Percentiles rank a stretch among this genome's conserved stretches.
Conservation (phyloP, 2,113 vertebrate species). For the Cromileptes altivelis region DNA sequence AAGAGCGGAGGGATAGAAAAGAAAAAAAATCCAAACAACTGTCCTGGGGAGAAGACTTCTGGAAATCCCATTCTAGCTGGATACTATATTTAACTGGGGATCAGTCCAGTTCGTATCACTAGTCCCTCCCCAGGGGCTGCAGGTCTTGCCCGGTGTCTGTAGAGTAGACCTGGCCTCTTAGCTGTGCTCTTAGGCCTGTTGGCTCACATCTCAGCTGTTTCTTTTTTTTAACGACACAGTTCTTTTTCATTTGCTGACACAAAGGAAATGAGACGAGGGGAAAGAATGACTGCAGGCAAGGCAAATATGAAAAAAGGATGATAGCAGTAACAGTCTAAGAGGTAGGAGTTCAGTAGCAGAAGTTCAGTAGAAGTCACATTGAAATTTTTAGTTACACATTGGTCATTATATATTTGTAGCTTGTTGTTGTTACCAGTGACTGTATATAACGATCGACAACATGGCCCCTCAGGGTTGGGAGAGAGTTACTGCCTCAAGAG, state of each 20-base stretch:
- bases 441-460: too few species aligned
- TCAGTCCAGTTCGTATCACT: slow-evolving; percentile 81
- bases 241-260: slow-evolving; percentile 66
- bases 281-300: slow-evolving; percentile 41
- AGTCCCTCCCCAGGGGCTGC: slow-evolving; percentile 79
- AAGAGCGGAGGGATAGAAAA: slow-evolving; percentile 60
- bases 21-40: slow-evolving; percentile 35
- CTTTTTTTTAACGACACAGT: slow-evolving; percentile 28
- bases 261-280: slow-evolving; percentile 49
- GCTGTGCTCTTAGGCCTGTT: slow-evolving; percentile 44
- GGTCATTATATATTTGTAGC: background rate
- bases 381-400: background rate
- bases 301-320: slow-evolving; percentile 33
- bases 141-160: slow-evolving; percentile 62
- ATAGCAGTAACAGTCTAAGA: slow-evolving; percentile 31
- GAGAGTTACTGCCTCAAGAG: too few species aligned
- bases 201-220: slow-evolving; percentile 43
- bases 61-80: slow-evolving; percentile 74
- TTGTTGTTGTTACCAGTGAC: too few species aligned
- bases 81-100: slow-evolving; percentile 87
- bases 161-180: slow-evolving; percentile 19
- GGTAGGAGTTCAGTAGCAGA: background rate
- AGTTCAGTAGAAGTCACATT: background rate
- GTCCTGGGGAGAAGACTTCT: slow-evolving; percentile 65
- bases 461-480: too few species aligned